These are phyloP conservation scores for Phengaris alcon DNA, from an alignment of 2,888 invertebrate genomes.

Conservation along the genomic window DNA sequence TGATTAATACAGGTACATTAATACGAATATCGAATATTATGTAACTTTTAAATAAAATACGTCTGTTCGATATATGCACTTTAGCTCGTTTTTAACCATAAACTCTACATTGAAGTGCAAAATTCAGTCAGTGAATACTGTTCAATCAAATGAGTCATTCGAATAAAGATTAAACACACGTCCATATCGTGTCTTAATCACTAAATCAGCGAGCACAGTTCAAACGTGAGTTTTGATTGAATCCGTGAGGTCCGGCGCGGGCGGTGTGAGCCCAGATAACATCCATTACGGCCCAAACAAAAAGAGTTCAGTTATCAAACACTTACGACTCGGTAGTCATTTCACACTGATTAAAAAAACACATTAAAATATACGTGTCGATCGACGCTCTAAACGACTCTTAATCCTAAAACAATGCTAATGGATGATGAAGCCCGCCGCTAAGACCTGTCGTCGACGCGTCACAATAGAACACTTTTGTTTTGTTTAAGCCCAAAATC, in stretches of 20 bases:
- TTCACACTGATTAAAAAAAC: slow-evolving; percentile 66
- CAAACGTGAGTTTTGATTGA: slow-evolving; percentile 18
- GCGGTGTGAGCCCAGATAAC: slow-evolving; percentile 30
- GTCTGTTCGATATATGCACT: too few relatives aligned
- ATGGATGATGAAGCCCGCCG: slow-evolving; percentile 66
- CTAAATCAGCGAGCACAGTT: not conserved
- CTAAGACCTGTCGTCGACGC: slow-evolving; percentile 74
- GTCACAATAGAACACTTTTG: slow-evolving; percentile 73
- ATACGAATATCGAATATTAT: not conserved
- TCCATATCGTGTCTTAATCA: slow-evolving; percentile 2
- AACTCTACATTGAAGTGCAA: not conserved
- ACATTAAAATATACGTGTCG: slow-evolving; percentile 72
- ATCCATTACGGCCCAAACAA: slow-evolving; percentile 39
- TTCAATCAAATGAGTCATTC: not conserved
- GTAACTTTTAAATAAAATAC: too few relatives aligned
- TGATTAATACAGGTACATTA: too few relatives aligned
- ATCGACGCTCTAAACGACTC: slow-evolving; percentile 63
- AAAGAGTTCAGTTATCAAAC: slow-evolving; percentile 52
- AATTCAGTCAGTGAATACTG: not conserved
- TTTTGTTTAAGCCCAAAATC: slow-evolving; percentile 65
- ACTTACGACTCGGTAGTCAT: slow-evolving; percentile 64
- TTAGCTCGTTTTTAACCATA: too few relatives aligned
- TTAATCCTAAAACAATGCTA: slow-evolving; percentile 80
- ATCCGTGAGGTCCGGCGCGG: slow-evolving; percentile 17
- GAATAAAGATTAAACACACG: not conserved